Base-by-base conservation (phyloP, 2,888 invertebrate genomes). In the Ganaspis brasiliensis region DNA sequence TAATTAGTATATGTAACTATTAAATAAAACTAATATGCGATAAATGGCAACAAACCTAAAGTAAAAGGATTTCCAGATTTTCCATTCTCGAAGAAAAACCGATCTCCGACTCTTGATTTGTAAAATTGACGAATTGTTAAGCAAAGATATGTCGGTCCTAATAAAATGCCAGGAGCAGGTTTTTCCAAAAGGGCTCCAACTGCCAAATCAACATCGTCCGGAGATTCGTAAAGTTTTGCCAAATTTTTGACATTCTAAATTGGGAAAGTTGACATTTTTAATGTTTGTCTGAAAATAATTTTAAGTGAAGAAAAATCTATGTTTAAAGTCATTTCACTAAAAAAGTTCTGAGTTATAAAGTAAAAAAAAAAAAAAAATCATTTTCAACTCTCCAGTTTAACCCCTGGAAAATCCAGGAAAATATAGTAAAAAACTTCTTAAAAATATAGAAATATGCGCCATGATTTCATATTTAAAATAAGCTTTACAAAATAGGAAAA, bases 141-240 rank as follows among this genome's bases (percentile, higher is more conserved):
- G 79, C 93, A 94, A 59, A 92, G 91, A 84, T 93, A 92, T 1
- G 93, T 93, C 1, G 93, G 93, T 0, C 93, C 94, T 2, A 93
- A 90, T 8, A 92, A 84, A 12, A 92, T 92, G 6, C 92, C 93
- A 1, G 93, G 88, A 1, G 97, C 95, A 76, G 95, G 95, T 0
- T 83, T 86, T 85, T 94, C 94, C 31, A 93, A 87, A 21, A 93
- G 89, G 0, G 92, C 93, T 10, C 93, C 94, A 2, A 93, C 91
- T 61, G 92, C 92, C 31, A 93, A 84, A 83, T 94, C 93, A 2
- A 94, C 92, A 84, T 94, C 93, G 57, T 93, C 92, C 0, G 92
- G 92, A 79, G 91, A 89, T 16, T 90, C 91, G 86, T 92, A 92
- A 16, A 89, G 79, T 1, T 82, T 74, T 3, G 86, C 82, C 71